Percentiles rank a stretch among this genome's conserved stretches.
These are phyloP conservation scores for Mirza zaza DNA, from an alignment of 2,113 vertebrate species.

Conservation along the genomic window DNA sequence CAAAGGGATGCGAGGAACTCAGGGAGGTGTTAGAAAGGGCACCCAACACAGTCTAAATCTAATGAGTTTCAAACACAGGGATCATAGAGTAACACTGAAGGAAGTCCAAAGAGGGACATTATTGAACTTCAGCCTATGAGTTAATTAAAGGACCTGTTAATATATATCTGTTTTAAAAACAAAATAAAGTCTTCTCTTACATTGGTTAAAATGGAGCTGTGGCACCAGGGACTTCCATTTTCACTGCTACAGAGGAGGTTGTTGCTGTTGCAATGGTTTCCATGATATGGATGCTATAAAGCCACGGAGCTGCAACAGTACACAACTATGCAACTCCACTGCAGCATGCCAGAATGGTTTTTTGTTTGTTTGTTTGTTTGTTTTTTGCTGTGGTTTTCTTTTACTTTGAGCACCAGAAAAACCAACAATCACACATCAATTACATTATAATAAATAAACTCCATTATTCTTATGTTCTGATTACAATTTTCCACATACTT, in stretches of 20 bases:
- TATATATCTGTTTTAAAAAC: constrained; percentile 45
- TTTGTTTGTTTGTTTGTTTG: too few relatives aligned
- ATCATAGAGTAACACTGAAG: not conserved
- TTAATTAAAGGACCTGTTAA: constrained; percentile 35
- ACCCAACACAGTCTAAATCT: not conserved
- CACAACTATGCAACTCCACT: constrained; percentile 38
- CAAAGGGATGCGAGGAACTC: not conserved
- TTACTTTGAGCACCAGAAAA: not conserved
- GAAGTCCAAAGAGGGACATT: not conserved
- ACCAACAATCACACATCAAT: not conserved
- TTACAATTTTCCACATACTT: not conserved
- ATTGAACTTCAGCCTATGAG: not conserved
- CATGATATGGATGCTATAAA: constrained; percentile 32
- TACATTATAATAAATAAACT: constrained; percentile 23
- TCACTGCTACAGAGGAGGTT: not conserved
- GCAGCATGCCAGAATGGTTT: not conserved
- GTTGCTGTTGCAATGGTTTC: constrained; percentile 71
- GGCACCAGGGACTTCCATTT: constrained; percentile 45
- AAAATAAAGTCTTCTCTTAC: constrained; percentile 36
- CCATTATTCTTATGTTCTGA: not conserved
- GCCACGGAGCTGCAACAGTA: not conserved
- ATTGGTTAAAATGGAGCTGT: constrained; percentile 39
- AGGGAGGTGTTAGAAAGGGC: not conserved
- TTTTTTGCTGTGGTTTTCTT: not conserved
- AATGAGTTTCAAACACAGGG: not conserved